Evolutionary conservation across 2,888 invertebrate species (phyloP), one percentile per base, ranked within the genome.

Genomic region (Trichogramma dendrolimi): DNA sequence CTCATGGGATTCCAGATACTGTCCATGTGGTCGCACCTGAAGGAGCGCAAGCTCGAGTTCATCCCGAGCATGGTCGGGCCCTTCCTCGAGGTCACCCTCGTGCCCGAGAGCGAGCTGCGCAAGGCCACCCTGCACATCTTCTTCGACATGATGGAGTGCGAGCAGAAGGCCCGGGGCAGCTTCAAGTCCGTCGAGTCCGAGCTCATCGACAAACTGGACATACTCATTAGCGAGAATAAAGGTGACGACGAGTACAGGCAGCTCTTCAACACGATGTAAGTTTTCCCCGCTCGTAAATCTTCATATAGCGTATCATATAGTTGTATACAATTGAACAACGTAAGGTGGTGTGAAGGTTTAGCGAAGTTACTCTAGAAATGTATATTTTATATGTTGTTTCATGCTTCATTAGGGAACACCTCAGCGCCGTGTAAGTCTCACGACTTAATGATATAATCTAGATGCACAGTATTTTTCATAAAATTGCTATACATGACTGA

Each of bases 251-350:
- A 95, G 74, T 96, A 96, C 75, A 84, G 93, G 64, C 86, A 92
- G 66, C 84, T 96, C n/a, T 96, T 96, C 77, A 92, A 94, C 74
- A 92, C 94, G 58, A 95, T 96, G 96, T 96, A 83, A 92, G 94
- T 90, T 6, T 38, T 46, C 1, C 42, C 42, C 14, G 5, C 2
- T 11, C 5, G 38, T 27, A 14, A 50, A 11, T 50, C 11, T 54
- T n/a, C 14, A 7, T 42, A 51, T 47, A 6, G 27, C 27, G n/a
- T 41, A 27, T 38, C 4, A 39, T 11, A 51, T 44, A 27, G 27
- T 27, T 27, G 27, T 27, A 27, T 27, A 27, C 27, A 2, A 27
- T 27, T 27, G 27, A 27, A 2, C 27, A 2, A 27, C 27, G 27
- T 27, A 27, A 27, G 27, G 27, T 27, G 27, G 27, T 27, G 27